Evolutionary conservation across 2,113 vertebrate species (phyloP), one percentile per base, ranked within the genome.

Genomic region (Prunella himalayana): DNA sequence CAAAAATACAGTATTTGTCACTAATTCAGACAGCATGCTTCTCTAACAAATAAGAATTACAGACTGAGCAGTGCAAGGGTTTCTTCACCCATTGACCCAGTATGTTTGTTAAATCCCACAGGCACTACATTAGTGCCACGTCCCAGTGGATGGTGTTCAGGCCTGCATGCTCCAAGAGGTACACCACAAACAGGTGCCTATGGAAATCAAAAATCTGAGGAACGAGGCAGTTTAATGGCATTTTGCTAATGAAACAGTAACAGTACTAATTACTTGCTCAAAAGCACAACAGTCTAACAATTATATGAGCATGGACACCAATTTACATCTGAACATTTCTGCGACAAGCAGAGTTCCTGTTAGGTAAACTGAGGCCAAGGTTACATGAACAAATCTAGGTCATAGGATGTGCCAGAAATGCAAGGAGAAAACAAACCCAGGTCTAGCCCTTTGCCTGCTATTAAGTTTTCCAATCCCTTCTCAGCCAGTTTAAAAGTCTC

Each of bases 131-230:
- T 57, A 76, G 15, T 7, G 31, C 15, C 61, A 61, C n/a, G 75
- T 33, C 57, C 64, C 57, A 37, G 25, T 45, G 63, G n/a, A 57
- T 6, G 3, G 60, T 39, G 31, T 12, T 89, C 56, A 35, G 5
- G 16, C 61, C 63, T 39, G 13, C 8, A 0, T 30, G 41, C 56
- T 54, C 49, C 15, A 25, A 47, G 41, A 57, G 10, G 4, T 0
- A 0, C 23, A 68, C 3, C 60, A 90, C 24, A 39, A 73, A 63
- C 9, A 56, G 37, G 27, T 39, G 30, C 22, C 61, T 37, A 37
- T 3, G 9, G 42, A 76, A 82, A 42, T 14, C n/a, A 50, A 63
- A 59, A 60, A 63, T 6, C 56, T 57, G 35, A 33, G 30, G 24
- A 88, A 87, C 6, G 5, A 2, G 9, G 15, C 66, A 49, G 59